A percentile compares a stretch with the other conserved stretches of the same genome.
Evolutionary conservation across 2,113 vertebrate species (phyloP).

Genomic region (Sceloporus undulatus): DNA sequence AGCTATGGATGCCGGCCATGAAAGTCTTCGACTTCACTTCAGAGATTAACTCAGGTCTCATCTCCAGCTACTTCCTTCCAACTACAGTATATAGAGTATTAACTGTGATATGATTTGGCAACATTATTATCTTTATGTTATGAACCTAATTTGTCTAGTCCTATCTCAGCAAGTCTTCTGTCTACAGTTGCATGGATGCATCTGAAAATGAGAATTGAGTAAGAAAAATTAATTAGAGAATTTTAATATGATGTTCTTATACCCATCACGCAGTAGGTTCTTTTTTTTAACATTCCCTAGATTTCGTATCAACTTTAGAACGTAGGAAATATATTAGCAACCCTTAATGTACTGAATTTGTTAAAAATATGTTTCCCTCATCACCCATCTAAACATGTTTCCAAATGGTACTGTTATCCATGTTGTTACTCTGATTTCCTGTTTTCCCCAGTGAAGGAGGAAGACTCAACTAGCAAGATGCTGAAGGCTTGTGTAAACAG

Average conservation of each 20-base stretch:
- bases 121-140: background rate
- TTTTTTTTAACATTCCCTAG: background rate
- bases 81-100: background rate
- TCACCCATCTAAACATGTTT: background rate
- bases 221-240: background rate
- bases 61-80: background rate
- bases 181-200: background rate
- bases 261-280: background rate
- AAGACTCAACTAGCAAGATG: conserved; percentile 59
- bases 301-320: too few relatives aligned
- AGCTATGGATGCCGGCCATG: too few relatives aligned
- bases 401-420: background rate
- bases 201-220: background rate
- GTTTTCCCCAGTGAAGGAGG: conserved; percentile 39
- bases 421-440: conserved; percentile 13
- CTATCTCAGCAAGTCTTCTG: background rate
- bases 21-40: too few relatives aligned
- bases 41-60: background rate
- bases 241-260: background rate
- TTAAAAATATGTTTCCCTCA: background rate
- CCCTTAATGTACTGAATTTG: too few relatives aligned
- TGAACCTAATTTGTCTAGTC: background rate
- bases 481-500: conserved; percentile 56
- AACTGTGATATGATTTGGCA: background rate
- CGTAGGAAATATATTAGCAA: too few relatives aligned